These are phyloP conservation scores for Aricia agestis DNA, from an alignment of 1,140 invertebrate genomes.

Conservation along the genomic window DNA sequence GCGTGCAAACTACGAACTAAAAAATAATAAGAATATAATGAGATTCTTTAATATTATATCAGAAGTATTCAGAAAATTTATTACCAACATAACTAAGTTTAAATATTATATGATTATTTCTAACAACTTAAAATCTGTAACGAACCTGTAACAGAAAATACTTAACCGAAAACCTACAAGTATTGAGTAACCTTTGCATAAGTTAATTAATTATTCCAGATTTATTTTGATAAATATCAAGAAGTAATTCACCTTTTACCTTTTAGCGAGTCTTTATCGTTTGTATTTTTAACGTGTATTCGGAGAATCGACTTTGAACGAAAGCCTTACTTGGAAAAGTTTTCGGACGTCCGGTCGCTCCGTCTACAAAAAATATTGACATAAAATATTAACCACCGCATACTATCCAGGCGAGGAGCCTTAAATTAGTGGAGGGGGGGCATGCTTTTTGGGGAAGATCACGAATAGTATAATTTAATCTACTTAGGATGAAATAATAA, in stretches of 20 bases:
- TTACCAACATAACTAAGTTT: no score
- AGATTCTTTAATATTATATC: no score
- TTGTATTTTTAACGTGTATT: neutral
- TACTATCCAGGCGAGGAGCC: neutral
- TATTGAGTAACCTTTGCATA: neutral
- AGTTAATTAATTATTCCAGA: neutral
- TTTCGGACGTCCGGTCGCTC: neutral
- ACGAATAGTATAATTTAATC: no score
- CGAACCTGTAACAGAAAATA: neutral
- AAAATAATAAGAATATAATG: no score
- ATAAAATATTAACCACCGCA: neutral
- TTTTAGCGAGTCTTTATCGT: neutral
- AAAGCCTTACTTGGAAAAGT: neutral
- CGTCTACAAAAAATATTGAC: neutral
- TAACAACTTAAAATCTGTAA: neutral
- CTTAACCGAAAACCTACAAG: neutral
- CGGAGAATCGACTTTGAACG: neutral
- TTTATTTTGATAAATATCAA: conserved; percentile 6
- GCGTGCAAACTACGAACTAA: no score
- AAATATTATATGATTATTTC: no score
- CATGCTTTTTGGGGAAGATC: no score
- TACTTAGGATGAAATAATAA: no score
- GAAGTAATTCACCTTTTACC: neutral
- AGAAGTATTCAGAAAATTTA: no score
- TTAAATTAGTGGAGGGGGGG: no score